Evolutionary conservation across 1,140 invertebrate species (phyloP), one percentile per base, ranked within the genome.

Genomic region (Brachionus plicatilis): DNA sequence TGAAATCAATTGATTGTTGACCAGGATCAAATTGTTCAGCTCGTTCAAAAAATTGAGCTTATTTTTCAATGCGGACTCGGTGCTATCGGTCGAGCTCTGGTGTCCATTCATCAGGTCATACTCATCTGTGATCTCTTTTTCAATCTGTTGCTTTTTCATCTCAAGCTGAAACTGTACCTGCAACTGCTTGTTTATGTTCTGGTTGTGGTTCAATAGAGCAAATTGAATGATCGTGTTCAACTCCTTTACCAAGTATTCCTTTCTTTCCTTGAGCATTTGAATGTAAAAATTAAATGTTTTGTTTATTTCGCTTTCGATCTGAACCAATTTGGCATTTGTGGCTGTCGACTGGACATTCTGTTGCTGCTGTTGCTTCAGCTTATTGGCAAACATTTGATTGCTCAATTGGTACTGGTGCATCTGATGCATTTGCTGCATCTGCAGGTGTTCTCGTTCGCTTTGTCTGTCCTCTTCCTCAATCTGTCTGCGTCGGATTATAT

Each of bases 261-360:
- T 82, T 29, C 79, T 27, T 27, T 82, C 79, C 20, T 82, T 82
- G 14, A 82, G 41, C 79, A 82, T 82, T 82, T 82, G 79, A 41
- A 82, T 27, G 43, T 82, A 82, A 65, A 82, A 82, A 29, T 82
- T 82, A 45, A 65, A 82, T 12, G 79, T 82, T 56, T 82, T 82
- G 53, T 33, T 60, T 9, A 82, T 82, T 65, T 82, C 79, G 27
- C 43, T 82, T 17, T 82, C 79, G 17, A 82, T 82, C 20, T 60
- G 53, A 27, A 65, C 43, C 27, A 82, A 47, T 24, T 50, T 47
- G 24, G 72, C 72, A 50, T 76, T 76, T 47, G 72, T 50, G 9
- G 45, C 43, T 7, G n/a, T 50, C 2, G 43, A 47, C 29, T 76
- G 72, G 11, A 41, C 43, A 27, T 20, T 9, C 24, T 76, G 72